Percentiles rank a stretch among this genome's conserved stretches.
These are phyloP conservation scores for Solenopsis fugax DNA, from an alignment of 1,140 invertebrate species.

Conservation along the genomic window DNA sequence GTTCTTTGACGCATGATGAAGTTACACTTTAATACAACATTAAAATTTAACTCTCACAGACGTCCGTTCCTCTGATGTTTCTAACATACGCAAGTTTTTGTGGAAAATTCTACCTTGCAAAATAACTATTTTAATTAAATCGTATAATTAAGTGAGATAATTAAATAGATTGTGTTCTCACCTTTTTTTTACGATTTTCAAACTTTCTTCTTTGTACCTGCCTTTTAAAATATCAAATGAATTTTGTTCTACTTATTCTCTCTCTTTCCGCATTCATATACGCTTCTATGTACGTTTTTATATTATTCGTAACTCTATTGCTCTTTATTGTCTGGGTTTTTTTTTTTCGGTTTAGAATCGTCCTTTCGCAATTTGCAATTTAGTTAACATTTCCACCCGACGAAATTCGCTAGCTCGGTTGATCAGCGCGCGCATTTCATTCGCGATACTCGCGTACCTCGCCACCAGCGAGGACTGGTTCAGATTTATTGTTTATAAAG, in stretches of 20 bases:
- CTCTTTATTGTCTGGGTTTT: background rate
- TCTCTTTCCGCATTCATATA: background rate
- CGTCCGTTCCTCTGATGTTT: background rate
- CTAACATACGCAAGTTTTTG: background rate
- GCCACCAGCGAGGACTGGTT: background rate
- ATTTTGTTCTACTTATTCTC: background rate
- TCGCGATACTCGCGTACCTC: slow-evolving; percentile 11
- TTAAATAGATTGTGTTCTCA: background rate
- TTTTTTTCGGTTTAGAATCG: background rate
- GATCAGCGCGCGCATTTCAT: slow-evolving; percentile 11
- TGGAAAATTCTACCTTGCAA: background rate
- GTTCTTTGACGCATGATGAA: slow-evolving; percentile 20
- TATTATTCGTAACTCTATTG: background rate
- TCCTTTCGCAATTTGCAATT: slow-evolving; percentile 23
- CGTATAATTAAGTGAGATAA: background rate
- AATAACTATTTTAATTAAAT: slow-evolving; percentile 24
- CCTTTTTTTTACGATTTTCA: background rate
- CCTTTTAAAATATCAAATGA: background rate
- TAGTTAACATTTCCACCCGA: slow-evolving; percentile 12
- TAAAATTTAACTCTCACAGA: background rate
- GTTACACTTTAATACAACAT: background rate
- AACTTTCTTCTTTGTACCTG: background rate
- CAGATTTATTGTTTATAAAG: slow-evolving; percentile 57
- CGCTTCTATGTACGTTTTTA: background rate
- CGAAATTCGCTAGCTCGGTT: background rate